Base-by-base conservation (phyloP, 2,888 invertebrate genomes). In the Dryobota labecula region DNA sequence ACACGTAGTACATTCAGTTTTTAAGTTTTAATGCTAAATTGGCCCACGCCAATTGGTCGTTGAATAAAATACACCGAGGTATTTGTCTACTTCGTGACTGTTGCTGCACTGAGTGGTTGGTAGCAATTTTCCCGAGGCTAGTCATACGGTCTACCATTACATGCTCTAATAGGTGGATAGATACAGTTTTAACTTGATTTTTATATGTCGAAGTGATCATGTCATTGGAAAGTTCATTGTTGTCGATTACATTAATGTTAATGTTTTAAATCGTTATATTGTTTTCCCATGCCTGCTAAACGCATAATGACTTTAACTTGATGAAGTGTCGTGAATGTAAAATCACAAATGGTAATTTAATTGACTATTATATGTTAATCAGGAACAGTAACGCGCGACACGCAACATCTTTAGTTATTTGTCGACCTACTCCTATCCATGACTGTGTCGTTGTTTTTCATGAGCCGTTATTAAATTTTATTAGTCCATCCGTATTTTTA, bases 281-380 rank as follows among this genome's bases (percentile, higher is more conserved):
- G 81, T 86, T 70, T 84, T 86, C 86, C 76, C 84, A 83, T 84
- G 80, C 66, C 77, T 82, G 83, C 78, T 88, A 87, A 87, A 87
- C 83, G 86, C 65, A 86, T 88, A 86, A 88, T 87, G 81, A 83
- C 81, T 83, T 84, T 84, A 84, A 84, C 88, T 87, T 90, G 87
- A 90, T 89, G 86, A 89, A 84, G 85, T 88, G 89, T 87, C 84
- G 86, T 88, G 89, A 89, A 90, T 88, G 86, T 88, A 87, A 87
- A 90, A 89, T 82, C 77, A 84, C 87, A 88, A 89, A 92, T 92
- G 88, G 88, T 90, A 89, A 89, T 91, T 85, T 90, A 86, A 90
- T 90, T 89, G 87, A 87, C 88, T 88, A 92, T 92, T 93, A 92
- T 90, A 92, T 92, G 91, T 88, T 92, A 91, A 93, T 91, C 88